These are phyloP conservation scores for Fregetta grallaria DNA, from an alignment of 2,113 vertebrate genomes.

Conservation along the genomic window DNA sequence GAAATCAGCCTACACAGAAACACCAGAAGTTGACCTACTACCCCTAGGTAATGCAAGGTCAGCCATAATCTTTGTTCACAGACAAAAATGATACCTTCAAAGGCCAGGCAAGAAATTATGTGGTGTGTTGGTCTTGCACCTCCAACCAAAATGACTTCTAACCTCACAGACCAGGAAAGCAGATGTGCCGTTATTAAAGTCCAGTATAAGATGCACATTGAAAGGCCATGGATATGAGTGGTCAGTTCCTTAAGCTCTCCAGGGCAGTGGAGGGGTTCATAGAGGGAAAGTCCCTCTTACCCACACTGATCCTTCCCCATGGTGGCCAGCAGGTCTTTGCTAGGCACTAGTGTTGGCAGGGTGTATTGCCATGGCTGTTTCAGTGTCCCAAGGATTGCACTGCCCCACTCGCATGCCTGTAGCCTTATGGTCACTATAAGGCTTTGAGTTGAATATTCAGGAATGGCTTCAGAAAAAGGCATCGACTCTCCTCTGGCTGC, in stretches of 20 bases:
- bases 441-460: neutral
- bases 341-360: neutral
- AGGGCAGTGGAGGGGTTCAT: neutral
- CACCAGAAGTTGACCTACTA: neutral
- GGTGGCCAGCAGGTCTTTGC: neutral
- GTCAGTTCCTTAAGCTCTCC: neutral
- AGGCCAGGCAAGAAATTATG: neutral
- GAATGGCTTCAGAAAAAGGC: neutral
- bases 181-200: neutral
- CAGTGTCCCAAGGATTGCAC: neutral
- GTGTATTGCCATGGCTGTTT: neutral
- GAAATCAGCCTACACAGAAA: neutral
- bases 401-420: rapidly evolving
- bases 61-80: neutral
- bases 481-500: neutral
- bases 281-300: neutral
- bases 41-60: neutral
- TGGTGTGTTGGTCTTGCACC: neutral
- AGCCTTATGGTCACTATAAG: neutral
- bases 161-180: neutral
- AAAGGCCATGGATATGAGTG: neutral
- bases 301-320: neutral
- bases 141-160: neutral
- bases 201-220: neutral
- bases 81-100: neutral